These are phyloP conservation scores for Volucella bombylans DNA, from an alignment of 2,888 invertebrate species.

Conservation along the genomic window DNA sequence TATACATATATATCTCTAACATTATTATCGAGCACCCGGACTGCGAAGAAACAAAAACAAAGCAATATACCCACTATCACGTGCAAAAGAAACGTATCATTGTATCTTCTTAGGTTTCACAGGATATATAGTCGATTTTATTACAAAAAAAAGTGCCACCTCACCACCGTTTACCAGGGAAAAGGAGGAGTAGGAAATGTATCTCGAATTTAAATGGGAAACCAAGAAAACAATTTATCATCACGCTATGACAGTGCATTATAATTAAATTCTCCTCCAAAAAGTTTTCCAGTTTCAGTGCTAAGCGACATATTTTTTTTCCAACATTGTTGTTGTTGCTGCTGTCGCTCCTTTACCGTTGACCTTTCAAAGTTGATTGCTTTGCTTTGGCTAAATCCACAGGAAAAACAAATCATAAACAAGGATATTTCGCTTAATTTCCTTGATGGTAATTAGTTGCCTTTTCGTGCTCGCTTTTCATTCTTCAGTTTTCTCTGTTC, in stretches of 20 bases:
- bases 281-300: constrained; percentile 36
- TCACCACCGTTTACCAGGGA: constrained; percentile 4
- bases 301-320: not conserved
- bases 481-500: not conserved
- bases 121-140: not conserved
- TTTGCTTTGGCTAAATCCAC: constrained; percentile 5
- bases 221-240: constrained; percentile 67
- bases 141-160: constrained; percentile 24
- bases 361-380: constrained; percentile 48
- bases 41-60: not conserved
- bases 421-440: constrained; percentile 33
- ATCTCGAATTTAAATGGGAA: constrained; percentile 55
- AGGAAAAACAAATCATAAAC: constrained; percentile 20
- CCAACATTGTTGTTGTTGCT: too few relatives aligned
- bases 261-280: constrained; percentile 67
- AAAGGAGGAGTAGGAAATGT: constrained; percentile 31
- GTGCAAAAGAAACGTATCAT: constrained; percentile 22
- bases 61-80: constrained; percentile 36
- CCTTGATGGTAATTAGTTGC: constrained; percentile 33
- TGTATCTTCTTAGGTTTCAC: constrained; percentile 14
- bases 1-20: not conserved
- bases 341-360: not conserved
- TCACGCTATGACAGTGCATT: constrained; percentile 66
- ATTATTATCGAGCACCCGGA: not conserved
- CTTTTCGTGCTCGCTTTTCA: constrained; percentile 3